Conservation (phyloP, 1,140 invertebrate species). For the Drosophila elegans region DNA sequence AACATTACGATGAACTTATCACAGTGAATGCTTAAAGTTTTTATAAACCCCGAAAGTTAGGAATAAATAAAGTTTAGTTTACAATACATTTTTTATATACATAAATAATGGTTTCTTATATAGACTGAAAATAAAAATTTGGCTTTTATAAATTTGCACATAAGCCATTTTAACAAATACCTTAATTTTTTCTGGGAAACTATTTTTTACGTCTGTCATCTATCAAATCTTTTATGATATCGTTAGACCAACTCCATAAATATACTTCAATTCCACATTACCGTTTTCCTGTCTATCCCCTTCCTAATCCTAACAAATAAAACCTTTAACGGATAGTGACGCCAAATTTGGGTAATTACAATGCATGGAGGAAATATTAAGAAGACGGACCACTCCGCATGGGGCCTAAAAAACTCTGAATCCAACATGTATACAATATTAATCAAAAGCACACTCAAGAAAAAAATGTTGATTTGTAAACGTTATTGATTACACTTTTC, state of each 20-base stretch:
- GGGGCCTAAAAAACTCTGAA: constrained; percentile 31
- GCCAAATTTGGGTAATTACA: constrained; percentile 81
- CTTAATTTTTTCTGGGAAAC: neutral
- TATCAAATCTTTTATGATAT: constrained; percentile 25
- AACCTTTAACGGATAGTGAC: constrained; percentile 76
- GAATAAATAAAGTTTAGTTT: no score
- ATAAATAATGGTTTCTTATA: no score
- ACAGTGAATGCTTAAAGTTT: no score
- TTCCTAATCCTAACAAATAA: constrained; percentile 12
- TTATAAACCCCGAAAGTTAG: no score
- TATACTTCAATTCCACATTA: constrained; percentile 63
- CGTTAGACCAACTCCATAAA: constrained; percentile 50
- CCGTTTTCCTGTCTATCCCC: constrained; percentile 53
- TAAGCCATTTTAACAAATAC: no score
- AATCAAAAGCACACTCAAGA: constrained; percentile 71
- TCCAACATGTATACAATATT: constrained; percentile 75
- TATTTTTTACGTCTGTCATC: neutral
- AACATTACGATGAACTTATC: no score
- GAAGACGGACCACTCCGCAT: constrained; percentile 56
- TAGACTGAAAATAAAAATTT: no score
- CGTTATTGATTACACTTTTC: no score
- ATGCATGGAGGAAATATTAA: constrained; percentile 41
- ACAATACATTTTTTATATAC: no score
- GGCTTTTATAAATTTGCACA: no score
- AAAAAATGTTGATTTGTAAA: constrained; percentile 7